Evolutionary conservation across 2,888 invertebrate species (phyloP).

Genomic region (Orthosia incerta): DNA sequence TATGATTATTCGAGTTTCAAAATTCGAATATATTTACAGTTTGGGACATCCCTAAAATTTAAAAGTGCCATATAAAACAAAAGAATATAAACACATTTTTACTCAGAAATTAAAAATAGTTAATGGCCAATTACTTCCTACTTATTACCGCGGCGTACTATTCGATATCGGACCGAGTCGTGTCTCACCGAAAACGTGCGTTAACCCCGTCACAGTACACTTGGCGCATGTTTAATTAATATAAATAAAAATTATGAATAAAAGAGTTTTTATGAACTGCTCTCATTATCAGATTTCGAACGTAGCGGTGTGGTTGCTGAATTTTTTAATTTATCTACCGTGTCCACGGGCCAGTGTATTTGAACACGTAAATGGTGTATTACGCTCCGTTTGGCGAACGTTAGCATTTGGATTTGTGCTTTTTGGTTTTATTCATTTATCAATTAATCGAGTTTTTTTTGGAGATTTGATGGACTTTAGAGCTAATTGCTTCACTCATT

Average conservation of each 20-base stretch:
- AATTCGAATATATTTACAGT: background rate
- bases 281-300: conserved; percentile 80
- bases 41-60: background rate
- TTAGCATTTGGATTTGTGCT: conserved; percentile 67
- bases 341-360: conserved; percentile 75
- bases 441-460: conserved; percentile 61
- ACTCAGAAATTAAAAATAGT: conserved; percentile 23
- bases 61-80: background rate
- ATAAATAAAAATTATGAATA: conserved; percentile 84
- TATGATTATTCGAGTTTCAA: conserved; percentile 5
- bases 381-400: conserved; percentile 77
- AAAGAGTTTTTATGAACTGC: conserved; percentile 77
- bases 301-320: conserved; percentile 75
- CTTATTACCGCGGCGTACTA: conserved; percentile 28
- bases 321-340: conserved; percentile 85
- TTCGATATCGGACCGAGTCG: conserved; percentile 62
- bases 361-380: conserved; percentile 74
- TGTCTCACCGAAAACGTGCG: conserved; percentile 76
- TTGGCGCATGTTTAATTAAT: conserved; percentile 86
- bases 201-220: conserved; percentile 87
- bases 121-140: conserved; percentile 38
- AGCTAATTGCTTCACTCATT: conserved; percentile 16
- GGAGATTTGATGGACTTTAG: conserved; percentile 7
- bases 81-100: background rate
- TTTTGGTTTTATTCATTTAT: conserved; percentile 61